phyloP scores from a whole-genome alignment of 2,113 vertebrate genomes.

The Amphiprion ocellaris region DNA sequence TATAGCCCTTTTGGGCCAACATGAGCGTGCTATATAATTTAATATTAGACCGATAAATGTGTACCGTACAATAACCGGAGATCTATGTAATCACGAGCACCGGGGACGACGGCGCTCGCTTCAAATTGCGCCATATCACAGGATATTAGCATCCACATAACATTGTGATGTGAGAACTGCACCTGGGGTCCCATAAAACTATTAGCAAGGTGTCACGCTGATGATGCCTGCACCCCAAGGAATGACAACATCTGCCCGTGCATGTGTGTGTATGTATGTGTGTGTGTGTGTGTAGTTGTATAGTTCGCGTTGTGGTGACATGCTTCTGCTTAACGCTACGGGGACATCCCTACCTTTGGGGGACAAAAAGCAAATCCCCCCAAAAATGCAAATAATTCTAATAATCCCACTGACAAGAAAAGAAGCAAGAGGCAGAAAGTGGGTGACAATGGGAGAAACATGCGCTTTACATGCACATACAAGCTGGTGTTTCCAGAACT shows the following conservation, averaged over 20 bases:
- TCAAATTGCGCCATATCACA: conserved; percentile 46
- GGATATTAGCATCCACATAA: conserved; percentile 57
- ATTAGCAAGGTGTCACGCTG: conserved; percentile 65
- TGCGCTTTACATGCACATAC: conserved; percentile 27
- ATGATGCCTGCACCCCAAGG: conserved; percentile 39
- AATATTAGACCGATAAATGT: conserved; percentile 66
- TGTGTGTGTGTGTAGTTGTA: neutral
- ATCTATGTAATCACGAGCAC: conserved; percentile 50
- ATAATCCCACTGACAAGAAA: neutral
- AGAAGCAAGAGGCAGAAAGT: neutral
- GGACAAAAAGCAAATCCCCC: neutral
- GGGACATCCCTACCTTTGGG: neutral
- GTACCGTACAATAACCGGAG: conserved; percentile 46
- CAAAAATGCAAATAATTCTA: no score
- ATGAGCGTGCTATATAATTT: conserved; percentile 41
- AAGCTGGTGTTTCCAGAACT: conserved; percentile 24
- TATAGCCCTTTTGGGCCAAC: conserved; percentile 49
- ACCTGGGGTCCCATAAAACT: conserved; percentile 66
- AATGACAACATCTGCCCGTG: conserved; percentile 50
- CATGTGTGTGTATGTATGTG: conserved; percentile 10
- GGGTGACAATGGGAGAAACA: conserved; percentile 20
- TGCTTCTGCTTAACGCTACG: neutral
- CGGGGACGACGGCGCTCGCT: neutral
- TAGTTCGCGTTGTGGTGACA: neutral
- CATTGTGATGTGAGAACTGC: conserved; percentile 36